Evolutionary conservation across 2,797 vertebrate genomes (phyloP).

Genomic region (Clarias platycephalus): DNA sequence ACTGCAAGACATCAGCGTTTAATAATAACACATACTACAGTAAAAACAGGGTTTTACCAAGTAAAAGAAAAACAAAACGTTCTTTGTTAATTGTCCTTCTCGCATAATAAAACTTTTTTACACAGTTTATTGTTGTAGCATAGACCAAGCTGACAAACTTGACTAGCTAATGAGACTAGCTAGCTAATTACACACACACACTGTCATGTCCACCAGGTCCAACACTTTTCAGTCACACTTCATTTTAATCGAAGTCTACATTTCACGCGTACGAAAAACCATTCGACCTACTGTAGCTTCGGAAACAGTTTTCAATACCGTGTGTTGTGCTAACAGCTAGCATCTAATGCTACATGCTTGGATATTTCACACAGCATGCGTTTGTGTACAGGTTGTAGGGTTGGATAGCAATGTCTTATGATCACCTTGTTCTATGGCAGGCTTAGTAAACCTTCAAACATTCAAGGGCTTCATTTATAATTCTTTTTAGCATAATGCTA

Average conservation of each 20-base stretch:
- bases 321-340: too few relatives aligned
- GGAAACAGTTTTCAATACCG: not conserved
- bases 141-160: not conserved
- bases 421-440: not conserved
- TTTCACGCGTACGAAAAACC: not conserved
- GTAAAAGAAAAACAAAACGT: not conserved
- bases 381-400: not conserved
- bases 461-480: conserved; percentile 10
- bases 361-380: not conserved
- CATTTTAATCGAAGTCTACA: not conserved
- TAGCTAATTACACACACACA: not conserved
- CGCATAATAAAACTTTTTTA: not conserved
- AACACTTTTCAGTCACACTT: not conserved
- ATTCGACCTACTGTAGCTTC: not conserved
- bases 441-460: not conserved
- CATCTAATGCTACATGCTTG: not conserved
- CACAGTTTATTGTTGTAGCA: not conserved
- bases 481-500: not conserved
- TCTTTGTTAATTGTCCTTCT: not conserved
- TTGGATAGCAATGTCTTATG: not conserved
- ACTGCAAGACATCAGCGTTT: too few relatives aligned
- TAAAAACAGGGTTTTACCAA: too few relatives aligned
- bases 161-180: not conserved
- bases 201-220: not conserved
- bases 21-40: too few relatives aligned